A percentile compares a stretch with the other conserved stretches of the same genome.
These are phyloP conservation scores for Drosophila chauvacae DNA, from an alignment of 1,140 invertebrate species.

Conservation along the genomic window DNA sequence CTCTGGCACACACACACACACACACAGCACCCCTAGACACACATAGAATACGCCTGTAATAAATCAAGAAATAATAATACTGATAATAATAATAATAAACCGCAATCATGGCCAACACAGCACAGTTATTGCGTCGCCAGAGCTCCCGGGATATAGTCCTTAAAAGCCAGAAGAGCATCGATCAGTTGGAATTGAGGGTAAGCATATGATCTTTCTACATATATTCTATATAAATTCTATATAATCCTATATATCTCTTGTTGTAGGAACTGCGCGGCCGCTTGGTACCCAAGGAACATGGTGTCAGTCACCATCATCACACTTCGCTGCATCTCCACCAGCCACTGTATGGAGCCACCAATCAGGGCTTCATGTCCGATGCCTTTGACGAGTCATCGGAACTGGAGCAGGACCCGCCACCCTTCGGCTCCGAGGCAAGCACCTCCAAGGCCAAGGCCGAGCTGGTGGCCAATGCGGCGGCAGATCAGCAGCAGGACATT, in stretches of 20 bases:
- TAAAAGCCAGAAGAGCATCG: constrained; percentile 89
- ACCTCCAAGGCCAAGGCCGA: constrained; percentile 85
- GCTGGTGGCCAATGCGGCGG: constrained; percentile 87
- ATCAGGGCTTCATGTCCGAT: constrained; percentile 90
- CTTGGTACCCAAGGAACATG: constrained; percentile 91
- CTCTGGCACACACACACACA: constrained; percentile 1
- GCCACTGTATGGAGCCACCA: constrained; percentile 92
- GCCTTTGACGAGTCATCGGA: constrained; percentile 90
- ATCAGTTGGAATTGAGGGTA: constrained; percentile 93
- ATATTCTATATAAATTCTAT: neutral
- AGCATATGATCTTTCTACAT: constrained; percentile 18
- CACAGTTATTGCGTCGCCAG: constrained; percentile 93
- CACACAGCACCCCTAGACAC: constrained; percentile 23
- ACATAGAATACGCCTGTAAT: constrained; percentile 5
- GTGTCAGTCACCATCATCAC: constrained; percentile 81
- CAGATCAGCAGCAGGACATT: constrained; percentile 88
- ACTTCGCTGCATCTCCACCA: constrained; percentile 83
- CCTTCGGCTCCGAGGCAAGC: constrained; percentile 74
- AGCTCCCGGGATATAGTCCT: constrained; percentile 90
- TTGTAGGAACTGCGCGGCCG: constrained; percentile 89
- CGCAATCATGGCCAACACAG: constrained; percentile 92
- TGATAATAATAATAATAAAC: constrained; percentile 10
- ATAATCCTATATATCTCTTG: neutral
- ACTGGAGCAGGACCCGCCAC: constrained; percentile 77
- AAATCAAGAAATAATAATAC: constrained; percentile 10